Evolutionary conservation across 2,888 invertebrate genomes (phyloP), one percentile per base, ranked within the genome.

Genomic region (Leptopilina drosophilae): DNA sequence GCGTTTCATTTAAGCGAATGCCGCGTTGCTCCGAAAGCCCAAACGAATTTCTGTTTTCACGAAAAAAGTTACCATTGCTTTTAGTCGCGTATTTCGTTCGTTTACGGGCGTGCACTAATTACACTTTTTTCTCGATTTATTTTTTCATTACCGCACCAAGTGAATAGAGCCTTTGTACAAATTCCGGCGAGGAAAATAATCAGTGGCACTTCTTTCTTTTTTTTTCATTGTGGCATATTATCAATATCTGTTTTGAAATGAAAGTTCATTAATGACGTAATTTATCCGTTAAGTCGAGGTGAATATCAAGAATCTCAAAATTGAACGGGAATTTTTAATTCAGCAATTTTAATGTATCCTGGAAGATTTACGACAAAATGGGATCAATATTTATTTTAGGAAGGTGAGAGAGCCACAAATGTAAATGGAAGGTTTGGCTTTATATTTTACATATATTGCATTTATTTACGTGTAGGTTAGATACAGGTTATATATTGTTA

Each of bases 391-490:
- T 20, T 20, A 20, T 20, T 20, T 20, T 20, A 20, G 20, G 20
- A 20, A 20, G 20, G 20, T 20, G 20, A 20, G 20, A 20, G 20
- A 20, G 81, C 80, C 80, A 77, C 66, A 78, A 82, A 80, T 77
- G 78, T 81, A 62, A 81, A 81, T 66, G 80, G 64, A 80, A 81
- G 82, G 84, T 85, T 86, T 84, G 82, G 82, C 81, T 83, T 84
- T 82, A 84, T 84, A 76, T 81, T 77, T 65, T n/a, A 77, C 69
- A 81, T 80, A 80, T 76, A 67, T 62, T 56, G n/a, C 40, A 77
- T 40, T 77, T 49, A 67, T 77, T 77, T 77, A 49, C 67, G 77
- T 62, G 62, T 62, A 69, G 12, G 69, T 53, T 14, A 20, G 53
- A 69, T 69, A 69, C 69, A 69, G 49, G 26, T 20, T 69, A 69